phyloP scores from a whole-genome alignment of 2,113 vertebrate genomes.

The Donacobius atricapilla region DNA sequence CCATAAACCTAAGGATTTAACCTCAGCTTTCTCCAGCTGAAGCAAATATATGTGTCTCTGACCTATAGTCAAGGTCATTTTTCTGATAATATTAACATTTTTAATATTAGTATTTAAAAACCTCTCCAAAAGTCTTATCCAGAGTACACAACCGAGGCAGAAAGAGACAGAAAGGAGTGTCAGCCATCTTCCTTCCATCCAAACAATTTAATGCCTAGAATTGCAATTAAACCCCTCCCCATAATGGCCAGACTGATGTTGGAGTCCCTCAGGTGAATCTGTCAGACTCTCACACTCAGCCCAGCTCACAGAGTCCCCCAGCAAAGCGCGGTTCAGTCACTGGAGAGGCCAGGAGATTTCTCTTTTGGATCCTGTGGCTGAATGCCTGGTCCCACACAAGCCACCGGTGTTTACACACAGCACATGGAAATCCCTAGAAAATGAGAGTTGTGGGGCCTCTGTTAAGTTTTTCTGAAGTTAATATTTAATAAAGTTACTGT shows the following conservation, averaged over 20 bases:
- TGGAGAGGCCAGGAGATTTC: not conserved
- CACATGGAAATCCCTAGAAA: not conserved
- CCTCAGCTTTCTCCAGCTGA: not conserved
- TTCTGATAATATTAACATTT: not conserved
- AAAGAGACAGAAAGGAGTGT: not conserved
- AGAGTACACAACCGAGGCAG: not conserved
- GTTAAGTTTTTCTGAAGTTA: not conserved
- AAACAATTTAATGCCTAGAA: not conserved
- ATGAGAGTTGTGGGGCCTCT: not conserved
- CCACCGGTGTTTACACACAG: not conserved
- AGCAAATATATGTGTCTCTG: not conserved
- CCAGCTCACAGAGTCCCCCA: accelerated
- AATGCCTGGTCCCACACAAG: not conserved
- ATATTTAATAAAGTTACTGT: not conserved
- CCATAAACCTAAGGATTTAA: not conserved
- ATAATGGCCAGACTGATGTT: not conserved
- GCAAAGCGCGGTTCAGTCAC: accelerated
- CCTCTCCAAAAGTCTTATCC: not conserved
- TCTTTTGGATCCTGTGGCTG: not conserved
- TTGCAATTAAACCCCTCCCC: not conserved
- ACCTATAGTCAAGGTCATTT: not conserved
- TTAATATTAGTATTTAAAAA: not conserved
- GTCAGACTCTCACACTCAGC: not conserved
- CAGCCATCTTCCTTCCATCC: not conserved
- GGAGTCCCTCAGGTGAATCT: not conserved